A percentile compares a stretch with the other conserved stretches of the same genome.
Conservation (phyloP, 2,113 vertebrate genomes). For the Arizona elegans region DNA sequence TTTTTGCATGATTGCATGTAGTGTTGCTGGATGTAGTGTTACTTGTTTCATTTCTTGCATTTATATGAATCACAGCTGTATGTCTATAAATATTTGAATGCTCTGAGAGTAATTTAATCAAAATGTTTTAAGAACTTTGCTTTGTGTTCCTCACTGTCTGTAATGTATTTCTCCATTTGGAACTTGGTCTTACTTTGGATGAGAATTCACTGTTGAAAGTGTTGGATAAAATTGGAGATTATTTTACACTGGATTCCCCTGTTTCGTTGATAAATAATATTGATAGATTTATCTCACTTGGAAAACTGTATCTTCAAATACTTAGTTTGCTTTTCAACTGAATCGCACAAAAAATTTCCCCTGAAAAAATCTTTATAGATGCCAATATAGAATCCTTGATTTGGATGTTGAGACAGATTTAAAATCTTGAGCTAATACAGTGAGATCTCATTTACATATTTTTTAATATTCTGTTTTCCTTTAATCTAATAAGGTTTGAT, state of each 20-base stretch:
- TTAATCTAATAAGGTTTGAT: background rate
- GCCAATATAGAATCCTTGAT: background rate
- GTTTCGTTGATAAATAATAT: background rate
- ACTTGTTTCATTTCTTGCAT: background rate
- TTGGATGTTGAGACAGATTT: background rate
- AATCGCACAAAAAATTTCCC: background rate
- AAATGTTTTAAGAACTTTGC: background rate
- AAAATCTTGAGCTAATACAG: background rate
- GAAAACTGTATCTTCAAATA: background rate
- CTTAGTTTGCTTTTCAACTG: background rate
- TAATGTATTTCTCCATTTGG: background rate
- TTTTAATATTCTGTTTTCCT: background rate
- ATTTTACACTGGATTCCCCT: background rate
- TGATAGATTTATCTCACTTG: background rate
- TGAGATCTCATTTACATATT: background rate
- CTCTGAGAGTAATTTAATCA: background rate
- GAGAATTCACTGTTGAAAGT: background rate
- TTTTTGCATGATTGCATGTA: background rate
- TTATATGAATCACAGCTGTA: background rate
- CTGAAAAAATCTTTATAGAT: background rate
- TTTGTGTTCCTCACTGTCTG: background rate
- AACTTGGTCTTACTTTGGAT: background rate
- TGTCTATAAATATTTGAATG: background rate
- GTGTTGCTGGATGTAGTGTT: background rate
- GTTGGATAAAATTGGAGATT: background rate